Percentiles rank a stretch among this genome's conserved stretches.
phyloP scores from a whole-genome alignment of 2,113 vertebrate genomes.

The Aptenodytes patagonicus region DNA sequence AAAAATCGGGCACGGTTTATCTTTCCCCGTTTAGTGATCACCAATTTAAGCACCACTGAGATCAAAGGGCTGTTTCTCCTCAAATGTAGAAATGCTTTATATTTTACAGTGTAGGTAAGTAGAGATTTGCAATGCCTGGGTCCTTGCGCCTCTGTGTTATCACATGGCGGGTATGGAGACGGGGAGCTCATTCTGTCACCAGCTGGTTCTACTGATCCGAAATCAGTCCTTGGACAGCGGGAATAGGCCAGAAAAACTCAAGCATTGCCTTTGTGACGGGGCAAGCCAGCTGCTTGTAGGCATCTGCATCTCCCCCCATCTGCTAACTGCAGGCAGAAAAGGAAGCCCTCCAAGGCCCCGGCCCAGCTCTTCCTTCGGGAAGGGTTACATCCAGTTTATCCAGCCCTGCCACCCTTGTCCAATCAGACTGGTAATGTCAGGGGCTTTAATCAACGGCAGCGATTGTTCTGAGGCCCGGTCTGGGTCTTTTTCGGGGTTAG shows the following conservation, averaged over 20 bases:
- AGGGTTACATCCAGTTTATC: neutral
- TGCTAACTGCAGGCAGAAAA: rapidly evolving
- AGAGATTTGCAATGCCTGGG: neutral
- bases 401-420: neutral
- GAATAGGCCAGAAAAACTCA: neutral
- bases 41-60: neutral
- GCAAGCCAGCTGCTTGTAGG: neutral
- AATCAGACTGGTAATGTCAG: neutral
- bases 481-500: neutral
- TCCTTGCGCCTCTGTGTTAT: neutral
- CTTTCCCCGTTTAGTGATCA: neutral
- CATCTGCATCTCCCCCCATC: neutral
- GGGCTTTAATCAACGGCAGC: neutral
- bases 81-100: rapidly evolving
- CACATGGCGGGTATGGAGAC: rapidly evolving
- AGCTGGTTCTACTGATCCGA: neutral
- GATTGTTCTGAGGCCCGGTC: neutral
- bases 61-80: neutral
- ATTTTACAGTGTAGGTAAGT: neutral
- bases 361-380: neutral
- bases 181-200: neutral
- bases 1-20: neutral
- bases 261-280: rapidly evolving
- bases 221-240: neutral
- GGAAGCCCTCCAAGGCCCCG: neutral